Conservation (phyloP, 2,888 invertebrate species). For the Iphiclides podalirius region DNA sequence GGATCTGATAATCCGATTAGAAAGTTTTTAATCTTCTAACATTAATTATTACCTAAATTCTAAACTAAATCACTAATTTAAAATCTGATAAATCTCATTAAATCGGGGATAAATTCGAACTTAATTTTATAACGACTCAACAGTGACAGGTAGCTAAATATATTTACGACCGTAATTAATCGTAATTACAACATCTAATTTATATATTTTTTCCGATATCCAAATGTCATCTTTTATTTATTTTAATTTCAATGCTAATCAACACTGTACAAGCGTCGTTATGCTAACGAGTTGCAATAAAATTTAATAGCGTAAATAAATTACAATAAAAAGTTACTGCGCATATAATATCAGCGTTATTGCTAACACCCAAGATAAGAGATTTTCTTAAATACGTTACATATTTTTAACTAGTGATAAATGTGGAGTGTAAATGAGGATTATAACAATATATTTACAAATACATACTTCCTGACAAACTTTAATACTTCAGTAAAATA, state of each 20-base stretch:
- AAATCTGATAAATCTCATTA: too few species aligned
- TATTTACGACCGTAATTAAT: conserved; percentile 1
- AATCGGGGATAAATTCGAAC: too few species aligned
- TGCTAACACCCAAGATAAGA: conserved; percentile 10
- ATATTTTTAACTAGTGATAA: background rate
- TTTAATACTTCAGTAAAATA: too few species aligned
- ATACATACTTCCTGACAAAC: too few species aligned
- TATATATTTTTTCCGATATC: conserved; percentile 2
- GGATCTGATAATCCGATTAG: too few species aligned
- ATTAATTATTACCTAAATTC: too few species aligned
- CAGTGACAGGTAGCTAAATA: conserved; percentile 8
- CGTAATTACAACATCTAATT: conserved; percentile 8
- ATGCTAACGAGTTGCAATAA: conserved; percentile 23
- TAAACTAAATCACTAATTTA: too few species aligned
- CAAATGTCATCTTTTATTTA: conserved; percentile 8
- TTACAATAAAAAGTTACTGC: conserved; percentile 31
- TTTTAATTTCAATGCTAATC: conserved; percentile 17
- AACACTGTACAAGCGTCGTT: background rate
- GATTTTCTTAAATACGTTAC: background rate
- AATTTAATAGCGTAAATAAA: conserved; percentile 28
- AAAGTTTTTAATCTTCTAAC: too few species aligned
- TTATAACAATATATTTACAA: background rate
- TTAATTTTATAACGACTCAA: background rate
- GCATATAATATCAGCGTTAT: conserved; percentile 6
- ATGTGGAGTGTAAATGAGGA: background rate